These are phyloP conservation scores for Cydia strobilella DNA, from an alignment of 1,140 invertebrate genomes.

Conservation along the genomic window DNA sequence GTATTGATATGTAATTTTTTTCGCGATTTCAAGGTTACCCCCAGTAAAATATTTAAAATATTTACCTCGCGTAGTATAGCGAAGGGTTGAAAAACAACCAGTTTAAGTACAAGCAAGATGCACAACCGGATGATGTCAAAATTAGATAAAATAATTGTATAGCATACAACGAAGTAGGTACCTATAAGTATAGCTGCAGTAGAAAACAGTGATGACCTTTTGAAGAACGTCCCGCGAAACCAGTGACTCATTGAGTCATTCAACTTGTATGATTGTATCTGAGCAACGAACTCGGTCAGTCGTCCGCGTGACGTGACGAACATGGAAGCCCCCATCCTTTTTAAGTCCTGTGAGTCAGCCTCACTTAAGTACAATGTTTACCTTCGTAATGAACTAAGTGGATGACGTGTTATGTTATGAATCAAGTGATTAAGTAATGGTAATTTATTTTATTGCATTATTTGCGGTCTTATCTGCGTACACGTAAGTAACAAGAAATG, in stretches of 20 bases:
- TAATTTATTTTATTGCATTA: slow-evolving; percentile 3
- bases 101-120: too few relatives aligned
- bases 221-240: slow-evolving; percentile 14
- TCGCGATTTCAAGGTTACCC: too few relatives aligned
- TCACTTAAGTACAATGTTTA: slow-evolving; percentile 8
- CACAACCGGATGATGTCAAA: too few relatives aligned
- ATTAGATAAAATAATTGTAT: too few relatives aligned
- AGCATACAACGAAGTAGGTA: not conserved
- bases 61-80: too few relatives aligned
- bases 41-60: too few relatives aligned
- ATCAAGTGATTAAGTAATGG: slow-evolving; percentile 14
- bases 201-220: slow-evolving; percentile 1
- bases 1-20: too few relatives aligned
- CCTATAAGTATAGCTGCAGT: not conserved
- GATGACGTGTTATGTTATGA: slow-evolving; percentile 15
- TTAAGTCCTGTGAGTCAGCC: slow-evolving; percentile 10
- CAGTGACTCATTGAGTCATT: slow-evolving; percentile 10
- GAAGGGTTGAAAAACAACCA: too few relatives aligned
- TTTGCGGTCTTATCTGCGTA: not conserved
- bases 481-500: too few relatives aligned
- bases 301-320: not conserved
- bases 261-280: slow-evolving; percentile 18
- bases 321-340: slow-evolving; percentile 7
- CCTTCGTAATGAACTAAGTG: slow-evolving; percentile 11
- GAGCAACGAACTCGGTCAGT: slow-evolving; percentile 16